Base-by-base conservation (phyloP, 2,797 vertebrate species). In the Macropodus opercularis region DNA sequence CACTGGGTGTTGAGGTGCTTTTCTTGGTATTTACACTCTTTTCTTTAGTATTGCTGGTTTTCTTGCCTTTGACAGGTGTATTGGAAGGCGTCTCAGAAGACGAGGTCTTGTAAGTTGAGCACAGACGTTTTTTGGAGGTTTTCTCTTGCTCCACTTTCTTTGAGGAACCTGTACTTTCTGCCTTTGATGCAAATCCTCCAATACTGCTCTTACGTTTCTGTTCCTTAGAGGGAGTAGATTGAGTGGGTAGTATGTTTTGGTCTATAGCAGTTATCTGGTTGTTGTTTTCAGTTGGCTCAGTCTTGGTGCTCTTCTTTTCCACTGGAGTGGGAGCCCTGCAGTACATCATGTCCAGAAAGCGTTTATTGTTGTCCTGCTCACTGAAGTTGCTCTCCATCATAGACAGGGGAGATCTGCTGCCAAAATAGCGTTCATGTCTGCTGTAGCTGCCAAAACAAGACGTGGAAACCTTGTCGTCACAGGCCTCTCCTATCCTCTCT, bases 401-500 rank as follows among this genome's bases (percentile, higher is more conserved):
- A 8, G 97, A 95, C 78, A 95, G 68, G 0, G 97, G 96, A 12
- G 95, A 95, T 72, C 95, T 94, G 74, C 91, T 93, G 57, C 90
- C 73, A 0, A 93, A 86, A 74, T 88, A 94, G 64, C 94, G 93
- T 35, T 97, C 97, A 2, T 94, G 93, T 17, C 92, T 90, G 42
- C 92, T 90, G 70, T 92, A 90, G 83, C 92, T 89, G 58, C 96
- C 95, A 0, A 98, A 98, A 83, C 97, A 98, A 2, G 96, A 98
- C 0, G 94, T 95, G 75, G 95, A 94, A 27, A 96, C 95, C 64
- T 95, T 96, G 88, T 98, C 96, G 2, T 96, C 96, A 0, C 84
- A 89, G 3, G 94, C 91, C 74, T 98, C 97, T 21, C 98, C 98
- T 0, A 98, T 98, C 83, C 95, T 89, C 87, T 98, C 94, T n/a